Percentiles rank a stretch among this genome's conserved stretches.
phyloP scores from a whole-genome alignment of 1,140 invertebrate genomes.

The Orussus abietinus region DNA sequence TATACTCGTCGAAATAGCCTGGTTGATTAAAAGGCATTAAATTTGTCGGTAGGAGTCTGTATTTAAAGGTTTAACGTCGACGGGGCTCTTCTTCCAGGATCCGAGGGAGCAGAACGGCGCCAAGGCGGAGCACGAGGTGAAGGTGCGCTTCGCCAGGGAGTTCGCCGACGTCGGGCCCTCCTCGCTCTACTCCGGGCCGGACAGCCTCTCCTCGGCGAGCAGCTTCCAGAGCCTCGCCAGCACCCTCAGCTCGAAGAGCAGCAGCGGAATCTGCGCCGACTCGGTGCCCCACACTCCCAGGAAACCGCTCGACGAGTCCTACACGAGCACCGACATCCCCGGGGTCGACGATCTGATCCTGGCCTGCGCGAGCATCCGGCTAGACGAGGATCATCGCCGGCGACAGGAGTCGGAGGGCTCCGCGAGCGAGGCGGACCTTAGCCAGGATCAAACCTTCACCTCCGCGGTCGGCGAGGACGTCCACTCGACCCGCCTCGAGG shows the following conservation, averaged over 20 bases:
- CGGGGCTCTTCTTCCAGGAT: no score
- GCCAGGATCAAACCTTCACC: slow-evolving; percentile 34
- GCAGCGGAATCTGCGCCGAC: slow-evolving; percentile 31
- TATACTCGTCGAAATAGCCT: no score
- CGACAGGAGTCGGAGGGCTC: slow-evolving; percentile 6
- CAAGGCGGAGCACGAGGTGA: slow-evolving; percentile 37
- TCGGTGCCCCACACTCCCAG: slow-evolving; percentile 15
- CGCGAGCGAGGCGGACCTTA: slow-evolving; percentile 20
- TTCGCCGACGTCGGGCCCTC: slow-evolving; percentile 29
- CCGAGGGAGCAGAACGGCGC: no score
- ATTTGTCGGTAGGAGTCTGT: no score
- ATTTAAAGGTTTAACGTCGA: no score
- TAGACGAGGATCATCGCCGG: slow-evolving; percentile 11
- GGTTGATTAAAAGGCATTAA: no score
- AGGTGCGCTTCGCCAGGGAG: slow-evolving; percentile 36
- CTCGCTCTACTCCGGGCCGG: slow-evolving; percentile 12
- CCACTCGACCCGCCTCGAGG: no score
- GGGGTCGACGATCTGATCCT: slow-evolving; percentile 36
- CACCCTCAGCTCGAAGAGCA: slow-evolving; percentile 36
- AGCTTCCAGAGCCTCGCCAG: slow-evolving; percentile 37
- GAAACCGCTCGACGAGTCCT: slow-evolving; percentile 20
- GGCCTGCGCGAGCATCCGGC: slow-evolving; percentile 29
- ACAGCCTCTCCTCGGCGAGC: slow-evolving; percentile 37
- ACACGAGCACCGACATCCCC: slow-evolving; percentile 27
- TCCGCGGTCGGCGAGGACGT: slow-evolving; percentile 29